These are phyloP conservation scores for Drosophila bunnanda DNA, from an alignment of 2,888 invertebrate genomes.

Conservation along the genomic window DNA sequence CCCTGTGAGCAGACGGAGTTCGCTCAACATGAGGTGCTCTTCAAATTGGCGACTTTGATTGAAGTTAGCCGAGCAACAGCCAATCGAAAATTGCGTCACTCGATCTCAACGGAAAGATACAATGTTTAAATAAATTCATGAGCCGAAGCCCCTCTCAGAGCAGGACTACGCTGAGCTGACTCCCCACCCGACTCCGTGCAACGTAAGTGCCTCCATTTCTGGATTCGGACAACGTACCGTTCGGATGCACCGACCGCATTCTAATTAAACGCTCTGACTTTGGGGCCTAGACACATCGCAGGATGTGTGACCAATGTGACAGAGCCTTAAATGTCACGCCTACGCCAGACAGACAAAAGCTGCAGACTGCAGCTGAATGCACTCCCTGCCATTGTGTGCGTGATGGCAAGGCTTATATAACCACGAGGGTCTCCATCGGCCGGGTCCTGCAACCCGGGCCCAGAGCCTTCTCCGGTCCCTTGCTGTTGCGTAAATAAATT, in stretches of 20 bases:
- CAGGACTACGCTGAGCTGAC: background rate
- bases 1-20: slow-evolving; percentile 24
- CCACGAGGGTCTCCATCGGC: slow-evolving; percentile 55
- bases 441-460: slow-evolving; percentile 33
- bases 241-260: slow-evolving; percentile 55
- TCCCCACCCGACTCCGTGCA: background rate
- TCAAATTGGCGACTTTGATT: slow-evolving; percentile 47
- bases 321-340: slow-evolving; percentile 73
- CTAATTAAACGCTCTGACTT: slow-evolving; percentile 72
- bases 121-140: slow-evolving; percentile 34
- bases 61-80: slow-evolving; percentile 36
- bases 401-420: slow-evolving; percentile 69
- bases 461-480: slow-evolving; percentile 31
- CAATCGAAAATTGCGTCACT: slow-evolving; percentile 18
- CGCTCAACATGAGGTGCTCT: slow-evolving; percentile 33
- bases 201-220: slow-evolving; percentile 27
- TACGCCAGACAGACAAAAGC: slow-evolving; percentile 51
- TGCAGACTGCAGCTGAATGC: slow-evolving; percentile 38
- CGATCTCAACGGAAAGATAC: slow-evolving; percentile 2
- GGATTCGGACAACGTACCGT: slow-evolving; percentile 26
- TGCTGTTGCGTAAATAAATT: slow-evolving; percentile 70
- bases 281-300: slow-evolving; percentile 46
- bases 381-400: slow-evolving; percentile 21
- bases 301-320: slow-evolving; percentile 42
- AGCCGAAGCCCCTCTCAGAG: background rate